Conservation (phyloP, 2,797 vertebrate species). For the Enteromius treurensis region DNA sequence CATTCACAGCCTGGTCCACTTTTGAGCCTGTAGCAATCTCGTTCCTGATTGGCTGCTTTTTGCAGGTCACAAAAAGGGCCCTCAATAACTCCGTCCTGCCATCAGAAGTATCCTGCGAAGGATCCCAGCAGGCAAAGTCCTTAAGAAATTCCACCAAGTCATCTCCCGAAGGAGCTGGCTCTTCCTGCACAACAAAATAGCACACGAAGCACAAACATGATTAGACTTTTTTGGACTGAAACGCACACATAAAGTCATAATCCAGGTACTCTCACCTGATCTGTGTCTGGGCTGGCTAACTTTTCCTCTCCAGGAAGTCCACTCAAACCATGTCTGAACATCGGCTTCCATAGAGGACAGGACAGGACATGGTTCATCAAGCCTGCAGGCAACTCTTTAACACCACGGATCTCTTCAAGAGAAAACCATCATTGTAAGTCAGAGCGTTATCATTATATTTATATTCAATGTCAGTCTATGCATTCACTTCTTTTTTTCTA, state of each 20-base stretch:
- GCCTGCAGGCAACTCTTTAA: conserved; percentile 81
- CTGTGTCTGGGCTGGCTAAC: conserved; percentile 6
- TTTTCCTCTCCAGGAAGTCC: conserved; percentile 56
- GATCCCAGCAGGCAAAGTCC: conserved; percentile 91
- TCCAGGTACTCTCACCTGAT: conserved; percentile 64
- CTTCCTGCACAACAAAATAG: conserved; percentile 57
- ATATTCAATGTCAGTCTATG: background rate
- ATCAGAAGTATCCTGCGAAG: conserved; percentile 83
- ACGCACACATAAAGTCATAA: background rate
- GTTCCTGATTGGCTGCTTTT: conserved; percentile 88
- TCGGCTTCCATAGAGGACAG: conserved; percentile 93
- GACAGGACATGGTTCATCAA: conserved; percentile 87
- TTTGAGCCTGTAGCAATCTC: conserved; percentile 88
- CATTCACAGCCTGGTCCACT: conserved; percentile 95
- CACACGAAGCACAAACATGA: background rate
- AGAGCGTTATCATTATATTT: background rate
- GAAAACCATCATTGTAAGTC: background rate
- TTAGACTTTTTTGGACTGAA: background rate
- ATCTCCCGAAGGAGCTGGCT: conserved; percentile 71
- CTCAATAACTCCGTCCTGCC: conserved; percentile 87
- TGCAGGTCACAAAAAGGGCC: conserved; percentile 86
- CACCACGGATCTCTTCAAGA: conserved; percentile 77
- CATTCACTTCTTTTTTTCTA: background rate
- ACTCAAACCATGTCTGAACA: conserved; percentile 88
- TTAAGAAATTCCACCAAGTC: conserved; percentile 85